Conservation (phyloP, 2,888 invertebrate genomes). For the Campoplex capitator region DNA sequence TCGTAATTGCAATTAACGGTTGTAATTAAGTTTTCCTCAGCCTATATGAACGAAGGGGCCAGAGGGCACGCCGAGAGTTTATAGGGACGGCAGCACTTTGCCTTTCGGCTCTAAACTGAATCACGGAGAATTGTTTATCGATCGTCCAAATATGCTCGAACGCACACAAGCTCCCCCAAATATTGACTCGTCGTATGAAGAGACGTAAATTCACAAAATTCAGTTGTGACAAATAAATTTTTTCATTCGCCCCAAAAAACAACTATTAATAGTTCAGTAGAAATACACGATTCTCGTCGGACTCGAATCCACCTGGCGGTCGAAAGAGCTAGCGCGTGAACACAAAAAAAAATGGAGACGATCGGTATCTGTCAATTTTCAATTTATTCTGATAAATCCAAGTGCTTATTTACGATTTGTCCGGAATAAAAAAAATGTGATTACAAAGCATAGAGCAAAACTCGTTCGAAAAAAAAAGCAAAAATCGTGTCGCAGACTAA, state of each 20-base stretch:
- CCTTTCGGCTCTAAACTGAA: conserved; percentile 62
- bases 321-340: no score
- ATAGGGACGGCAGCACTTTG: conserved; percentile 31
- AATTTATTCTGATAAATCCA: neutral
- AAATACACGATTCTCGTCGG: neutral
- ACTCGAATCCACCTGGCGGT: neutral
- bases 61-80: conserved; percentile 28
- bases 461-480: neutral
- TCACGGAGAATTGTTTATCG: conserved; percentile 76
- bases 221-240: neutral
- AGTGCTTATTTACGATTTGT: neutral
- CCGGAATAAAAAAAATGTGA: neutral
- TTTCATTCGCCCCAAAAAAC: neutral
- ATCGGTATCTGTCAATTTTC: neutral
- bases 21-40: conserved; percentile 73
- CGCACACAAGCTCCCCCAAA: neutral
- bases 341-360: neutral
- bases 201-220: neutral
- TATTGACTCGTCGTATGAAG: neutral
- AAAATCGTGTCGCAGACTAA: neutral
- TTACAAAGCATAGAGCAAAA: no score
- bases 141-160: conserved; percentile 62
- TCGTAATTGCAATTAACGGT: conserved; percentile 76
- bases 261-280: neutral
- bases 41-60: conserved; percentile 51